These are phyloP conservation scores for Chiloscyllium punctatum DNA, from an alignment of 2,797 vertebrate species.

Conservation along the genomic window DNA sequence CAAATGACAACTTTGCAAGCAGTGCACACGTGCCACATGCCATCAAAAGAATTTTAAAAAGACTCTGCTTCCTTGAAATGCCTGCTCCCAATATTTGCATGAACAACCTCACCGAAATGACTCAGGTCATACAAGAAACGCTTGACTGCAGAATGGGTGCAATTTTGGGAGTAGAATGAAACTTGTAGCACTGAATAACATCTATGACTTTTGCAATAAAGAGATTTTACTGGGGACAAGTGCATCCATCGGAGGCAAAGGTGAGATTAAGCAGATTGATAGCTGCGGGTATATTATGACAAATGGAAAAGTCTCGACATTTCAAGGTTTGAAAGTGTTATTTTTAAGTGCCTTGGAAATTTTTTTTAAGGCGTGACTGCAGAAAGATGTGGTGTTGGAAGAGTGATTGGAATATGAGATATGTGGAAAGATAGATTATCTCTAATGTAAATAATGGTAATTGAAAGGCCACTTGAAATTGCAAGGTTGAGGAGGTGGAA, in stretches of 20 bases:
- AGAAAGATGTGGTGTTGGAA: background rate
- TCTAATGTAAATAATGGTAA: background rate
- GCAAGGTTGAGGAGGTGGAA: background rate
- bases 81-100: no score
- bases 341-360: background rate
- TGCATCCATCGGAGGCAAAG: background rate
- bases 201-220: background rate
- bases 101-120: background rate
- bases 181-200: no score
- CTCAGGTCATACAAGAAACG: background rate
- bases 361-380: background rate
- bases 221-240: background rate
- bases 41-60: no score
- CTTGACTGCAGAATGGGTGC: background rate
- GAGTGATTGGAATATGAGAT: background rate
- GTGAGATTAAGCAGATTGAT: background rate
- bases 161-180: background rate
- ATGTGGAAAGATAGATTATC: background rate
- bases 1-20: no score
- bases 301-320: background rate
- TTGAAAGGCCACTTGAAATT: no score
- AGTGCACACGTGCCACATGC: no score
- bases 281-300: background rate
- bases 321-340: background rate
- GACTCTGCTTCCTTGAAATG: background rate